Percentiles rank a stretch among this genome's conserved stretches.
Conservation (phyloP, 2,888 invertebrate species). For the Parasteatoda lunata region DNA sequence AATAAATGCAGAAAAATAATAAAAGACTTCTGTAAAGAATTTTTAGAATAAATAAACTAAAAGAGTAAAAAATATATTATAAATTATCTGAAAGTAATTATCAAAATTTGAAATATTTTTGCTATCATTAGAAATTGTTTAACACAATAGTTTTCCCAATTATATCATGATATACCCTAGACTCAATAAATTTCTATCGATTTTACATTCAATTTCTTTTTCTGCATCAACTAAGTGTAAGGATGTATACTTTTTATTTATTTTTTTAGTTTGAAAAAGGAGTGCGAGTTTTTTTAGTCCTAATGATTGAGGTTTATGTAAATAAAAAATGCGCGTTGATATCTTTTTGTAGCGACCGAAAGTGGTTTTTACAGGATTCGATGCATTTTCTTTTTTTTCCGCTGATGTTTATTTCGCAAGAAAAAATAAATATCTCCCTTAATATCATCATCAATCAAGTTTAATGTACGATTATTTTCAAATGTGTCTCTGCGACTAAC, state of each 20-base stretch:
- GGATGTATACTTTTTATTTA: conserved; percentile 39
- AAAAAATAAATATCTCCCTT: conserved; percentile 19
- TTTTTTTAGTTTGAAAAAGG: conserved; percentile 17
- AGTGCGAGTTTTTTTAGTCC: conserved; percentile 15
- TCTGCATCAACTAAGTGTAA: conserved; percentile 24
- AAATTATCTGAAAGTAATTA: too few relatives aligned
- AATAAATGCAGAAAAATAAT: too few relatives aligned
- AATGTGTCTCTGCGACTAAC: background rate
- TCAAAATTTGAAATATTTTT: too few relatives aligned
- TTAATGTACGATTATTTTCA: conserved; percentile 29
- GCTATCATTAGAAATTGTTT: too few relatives aligned
- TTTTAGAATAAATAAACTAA: too few relatives aligned
- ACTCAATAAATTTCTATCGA: conserved; percentile 34
- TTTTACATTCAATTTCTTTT: conserved; percentile 39
- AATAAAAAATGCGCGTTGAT: conserved; percentile 23
- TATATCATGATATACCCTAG: background rate
- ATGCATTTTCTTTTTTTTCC: conserved; percentile 10
- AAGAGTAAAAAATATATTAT: too few relatives aligned
- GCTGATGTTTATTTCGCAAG: conserved; percentile 5
- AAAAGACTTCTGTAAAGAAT: too few relatives aligned
- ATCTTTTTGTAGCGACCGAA: conserved; percentile 22
- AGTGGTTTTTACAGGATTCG: conserved; percentile 7
- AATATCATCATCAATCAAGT: conserved; percentile 34
- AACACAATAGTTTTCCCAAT: too few relatives aligned
- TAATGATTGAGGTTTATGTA: conserved; percentile 35